A percentile compares a stretch with the other conserved stretches of the same genome.
These are phyloP conservation scores for Agrochola macilenta DNA, from an alignment of 2,888 invertebrate genomes.

Conservation along the genomic window DNA sequence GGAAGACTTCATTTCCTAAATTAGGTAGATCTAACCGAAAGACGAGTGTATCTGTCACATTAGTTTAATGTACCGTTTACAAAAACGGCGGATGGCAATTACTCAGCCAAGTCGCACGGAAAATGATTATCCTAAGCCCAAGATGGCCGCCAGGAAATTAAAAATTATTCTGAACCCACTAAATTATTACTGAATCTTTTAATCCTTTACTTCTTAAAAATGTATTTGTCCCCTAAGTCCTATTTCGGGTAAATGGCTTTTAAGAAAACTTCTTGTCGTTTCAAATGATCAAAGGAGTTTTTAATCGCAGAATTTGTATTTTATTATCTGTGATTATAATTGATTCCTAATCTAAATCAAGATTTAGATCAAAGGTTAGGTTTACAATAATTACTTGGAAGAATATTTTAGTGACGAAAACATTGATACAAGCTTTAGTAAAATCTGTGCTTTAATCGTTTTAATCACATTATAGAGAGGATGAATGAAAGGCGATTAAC, in stretches of 20 bases:
- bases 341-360: not conserved
- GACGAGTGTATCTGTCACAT: conserved; percentile 41
- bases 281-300: conserved; percentile 1
- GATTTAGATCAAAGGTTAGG: not conserved
- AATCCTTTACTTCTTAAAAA: conserved; percentile 40
- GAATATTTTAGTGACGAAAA: not conserved
- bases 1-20: conserved; percentile 43
- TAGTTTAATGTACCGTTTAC: conserved; percentile 63
- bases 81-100: conserved; percentile 72
- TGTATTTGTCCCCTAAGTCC: not conserved
- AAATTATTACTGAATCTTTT: conserved; percentile 26
- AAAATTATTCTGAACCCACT: conserved; percentile 63
- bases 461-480: not conserved
- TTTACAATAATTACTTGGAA: not conserved
- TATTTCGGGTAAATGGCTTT: not conserved
- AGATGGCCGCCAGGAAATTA: conserved; percentile 71
- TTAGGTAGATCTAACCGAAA: conserved; percentile 12
- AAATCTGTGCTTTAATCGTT: not conserved
- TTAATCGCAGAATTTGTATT: not conserved
- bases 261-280: not conserved
- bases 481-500: conserved; percentile 24
- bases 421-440: not conserved
- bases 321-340: not conserved
- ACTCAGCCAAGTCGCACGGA: conserved; percentile 73
- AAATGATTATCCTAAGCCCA: conserved; percentile 74